Evolutionary conservation across 2,797 vertebrate genomes (phyloP).

Genomic region (Lepus oiostolus): DNA sequence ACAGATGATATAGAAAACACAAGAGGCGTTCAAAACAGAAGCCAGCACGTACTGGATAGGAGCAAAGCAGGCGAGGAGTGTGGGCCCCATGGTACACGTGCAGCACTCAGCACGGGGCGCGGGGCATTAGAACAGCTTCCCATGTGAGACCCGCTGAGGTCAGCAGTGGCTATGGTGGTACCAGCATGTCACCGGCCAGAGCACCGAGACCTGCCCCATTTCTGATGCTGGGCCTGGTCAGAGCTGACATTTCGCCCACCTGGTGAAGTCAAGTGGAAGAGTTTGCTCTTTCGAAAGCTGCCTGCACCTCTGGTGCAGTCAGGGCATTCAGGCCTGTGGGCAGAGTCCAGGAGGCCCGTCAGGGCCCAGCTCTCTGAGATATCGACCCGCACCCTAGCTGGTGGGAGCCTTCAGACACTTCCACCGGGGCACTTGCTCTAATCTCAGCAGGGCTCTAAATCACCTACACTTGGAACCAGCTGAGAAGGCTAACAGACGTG

Average conservation of each 20-base stretch:
- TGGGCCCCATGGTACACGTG: neutral
- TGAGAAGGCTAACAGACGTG: slow-evolving; percentile 61
- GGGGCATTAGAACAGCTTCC: neutral
- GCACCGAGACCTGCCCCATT: neutral
- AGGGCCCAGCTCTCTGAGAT: neutral
- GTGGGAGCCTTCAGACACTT: slow-evolving; percentile 66
- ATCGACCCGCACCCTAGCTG: neutral
- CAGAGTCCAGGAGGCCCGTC: neutral
- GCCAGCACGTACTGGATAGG: neutral
- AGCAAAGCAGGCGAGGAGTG: neutral
- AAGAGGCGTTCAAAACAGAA: neutral
- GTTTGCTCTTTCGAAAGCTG: slow-evolving; percentile 61
- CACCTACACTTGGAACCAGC: slow-evolving; percentile 45
- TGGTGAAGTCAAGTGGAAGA: neutral
- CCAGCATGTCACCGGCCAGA: neutral
- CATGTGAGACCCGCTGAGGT: neutral
- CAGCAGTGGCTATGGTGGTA: neutral
- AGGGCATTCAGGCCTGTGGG: neutral
- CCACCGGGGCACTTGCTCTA: neutral
- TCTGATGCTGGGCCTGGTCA: neutral
- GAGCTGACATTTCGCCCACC: neutral
- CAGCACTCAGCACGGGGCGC: neutral
- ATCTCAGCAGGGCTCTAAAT: slow-evolving; percentile 51
- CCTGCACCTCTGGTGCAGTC: neutral
- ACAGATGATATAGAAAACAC: neutral